phyloP scores from a whole-genome alignment of 2,113 vertebrate genomes.

The Eurystomus gularis region DNA sequence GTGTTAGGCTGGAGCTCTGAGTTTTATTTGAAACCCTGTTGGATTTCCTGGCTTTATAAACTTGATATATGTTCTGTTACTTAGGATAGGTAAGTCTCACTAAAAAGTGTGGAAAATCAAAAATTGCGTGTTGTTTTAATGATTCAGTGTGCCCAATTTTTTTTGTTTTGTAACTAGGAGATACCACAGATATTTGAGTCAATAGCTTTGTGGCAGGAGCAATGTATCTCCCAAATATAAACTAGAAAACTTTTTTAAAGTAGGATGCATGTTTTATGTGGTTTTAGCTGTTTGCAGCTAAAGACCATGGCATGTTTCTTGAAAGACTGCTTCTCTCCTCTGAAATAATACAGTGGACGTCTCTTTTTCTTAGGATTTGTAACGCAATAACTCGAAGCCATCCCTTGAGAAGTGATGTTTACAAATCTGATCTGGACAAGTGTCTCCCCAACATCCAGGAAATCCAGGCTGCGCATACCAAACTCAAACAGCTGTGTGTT shows the following conservation, averaged over 20 bases:
- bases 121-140: neutral
- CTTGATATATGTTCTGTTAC: neutral
- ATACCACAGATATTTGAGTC: neutral
- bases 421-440: slow-evolving; percentile 89
- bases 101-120: neutral
- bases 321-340: neutral
- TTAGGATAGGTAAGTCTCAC: neutral
- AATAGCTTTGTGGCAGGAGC: neutral
- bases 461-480: slow-evolving; percentile 85
- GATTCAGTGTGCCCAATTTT: neutral
- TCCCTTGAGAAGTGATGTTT: slow-evolving; percentile 86
- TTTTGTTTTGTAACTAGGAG: neutral
- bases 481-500: slow-evolving; percentile 90
- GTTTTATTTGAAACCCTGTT: neutral
- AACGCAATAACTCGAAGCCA: slow-evolving; percentile 93
- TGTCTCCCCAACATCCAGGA: slow-evolving; percentile 89
- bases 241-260: neutral
- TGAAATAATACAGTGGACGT: neutral
- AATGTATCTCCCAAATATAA: neutral
- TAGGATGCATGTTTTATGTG: neutral
- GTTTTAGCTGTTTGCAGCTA: neutral
- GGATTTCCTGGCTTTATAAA: neutral
- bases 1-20: neutral
- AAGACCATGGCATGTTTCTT: neutral
- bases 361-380: slow-evolving; percentile 79